Evolutionary conservation across 2,113 vertebrate species (phyloP), one percentile per base, ranked within the genome.

Genomic region (Prolemur simus): DNA sequence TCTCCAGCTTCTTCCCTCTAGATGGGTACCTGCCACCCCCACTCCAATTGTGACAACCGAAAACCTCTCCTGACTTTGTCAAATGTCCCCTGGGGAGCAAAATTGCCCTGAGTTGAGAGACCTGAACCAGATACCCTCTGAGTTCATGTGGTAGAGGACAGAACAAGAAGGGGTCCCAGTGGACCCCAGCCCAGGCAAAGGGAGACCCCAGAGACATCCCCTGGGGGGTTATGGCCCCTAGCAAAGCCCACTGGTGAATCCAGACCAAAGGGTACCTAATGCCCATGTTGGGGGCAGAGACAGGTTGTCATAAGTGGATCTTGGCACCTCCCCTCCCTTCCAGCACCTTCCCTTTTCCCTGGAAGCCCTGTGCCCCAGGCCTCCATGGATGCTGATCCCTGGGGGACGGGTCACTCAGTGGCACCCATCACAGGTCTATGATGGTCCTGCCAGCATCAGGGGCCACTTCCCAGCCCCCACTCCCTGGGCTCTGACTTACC

Each of bases 381-480:
- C 15, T 34, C 13, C 64, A n/a, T 0, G 34, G 66, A 69, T 69
- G 34, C 66, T 10, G 1, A 17, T 69, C 34, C 8, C 66, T 37
- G 17, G 7, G 66, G 66, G 3, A 37, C 66, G 1, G 66, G 58
- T 69, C 66, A 37, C 66, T 20, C 66, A 20, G n/a, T 20, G n/a
- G 8, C 66, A 69, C 66, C n/a, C 17, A 3, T 69, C 66, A 69
- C 66, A 23, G 21, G 63, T 27, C 34, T 63, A 52, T n/a, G 34
- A 27, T 42, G 14, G 8, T 60, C 87, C 71, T 47, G n/a, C 25
- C 27, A 7, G 27, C 37, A 9, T 49, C 20, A 0, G 68, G 49
- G 66, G 4, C 23, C 21, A 9, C 18, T 18, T 37, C n/a, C n/a
- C 66, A 76, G 1, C n/a, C 52, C 0, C 34, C 0, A 6, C 4